Conservation (phyloP, 2,113 vertebrate species). For the Phylloscopus trochilus region DNA sequence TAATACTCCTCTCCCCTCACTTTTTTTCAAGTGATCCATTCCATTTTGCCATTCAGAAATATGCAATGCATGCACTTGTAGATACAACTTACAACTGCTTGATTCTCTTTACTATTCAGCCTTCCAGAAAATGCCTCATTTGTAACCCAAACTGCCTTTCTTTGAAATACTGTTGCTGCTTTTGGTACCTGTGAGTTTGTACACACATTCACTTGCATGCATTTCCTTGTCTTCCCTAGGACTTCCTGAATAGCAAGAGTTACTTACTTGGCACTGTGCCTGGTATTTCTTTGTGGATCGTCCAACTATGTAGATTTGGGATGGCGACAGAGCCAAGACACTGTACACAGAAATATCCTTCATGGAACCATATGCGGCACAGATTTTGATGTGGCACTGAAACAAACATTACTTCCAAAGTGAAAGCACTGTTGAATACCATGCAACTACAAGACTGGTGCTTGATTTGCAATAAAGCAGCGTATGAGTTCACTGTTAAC, state of each 20-base stretch:
- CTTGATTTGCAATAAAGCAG: not conserved
- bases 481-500: not conserved
- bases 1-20: not conserved
- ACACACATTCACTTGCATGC: not conserved
- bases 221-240: not conserved
- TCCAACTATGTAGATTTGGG: constrained; percentile 97
- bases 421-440: not conserved
- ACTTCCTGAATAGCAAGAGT: not conserved
- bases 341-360: constrained; percentile 99
- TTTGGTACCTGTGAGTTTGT: not conserved
- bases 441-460: not conserved
- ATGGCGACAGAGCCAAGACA: constrained; percentile 87
- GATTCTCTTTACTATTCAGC: not conserved
- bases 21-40: not conserved
- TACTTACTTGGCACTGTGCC: constrained; percentile 90
- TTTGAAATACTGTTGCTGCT: not conserved
- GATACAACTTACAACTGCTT: not conserved
- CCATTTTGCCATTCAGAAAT: not conserved
- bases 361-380: constrained; percentile 92
- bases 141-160: not conserved
- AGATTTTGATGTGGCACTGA: constrained; percentile 98
- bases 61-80: not conserved
- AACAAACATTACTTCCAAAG: constrained; percentile 47
- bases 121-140: not conserved
- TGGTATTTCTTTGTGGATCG: constrained; percentile 97